phyloP scores from a whole-genome alignment of 2,888 invertebrate genomes.

The Ceramica pisi region DNA sequence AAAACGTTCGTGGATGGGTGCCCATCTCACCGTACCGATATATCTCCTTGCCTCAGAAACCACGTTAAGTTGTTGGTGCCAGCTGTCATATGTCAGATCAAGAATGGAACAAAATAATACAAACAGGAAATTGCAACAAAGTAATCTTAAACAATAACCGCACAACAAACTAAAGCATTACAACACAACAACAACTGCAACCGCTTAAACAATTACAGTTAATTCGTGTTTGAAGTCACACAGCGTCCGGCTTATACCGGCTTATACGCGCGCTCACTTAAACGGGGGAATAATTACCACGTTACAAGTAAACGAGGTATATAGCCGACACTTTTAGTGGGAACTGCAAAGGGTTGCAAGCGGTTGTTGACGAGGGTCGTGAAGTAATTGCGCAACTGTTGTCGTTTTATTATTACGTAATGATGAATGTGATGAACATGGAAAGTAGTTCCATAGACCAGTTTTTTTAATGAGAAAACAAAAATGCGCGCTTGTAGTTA shows the following conservation, averaged over 20 bases:
- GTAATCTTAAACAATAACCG: conserved; percentile 5
- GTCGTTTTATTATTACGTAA: conserved; percentile 54
- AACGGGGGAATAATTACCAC: conserved; percentile 58
- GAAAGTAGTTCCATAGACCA: background rate
- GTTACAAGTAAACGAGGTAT: conserved; percentile 48
- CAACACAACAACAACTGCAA: conserved; percentile 53
- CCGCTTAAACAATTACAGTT: conserved; percentile 63
- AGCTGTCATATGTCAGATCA: background rate
- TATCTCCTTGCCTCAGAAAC: no score
- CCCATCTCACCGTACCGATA: no score
- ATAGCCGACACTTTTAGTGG: conserved; percentile 45
- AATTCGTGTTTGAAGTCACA: conserved; percentile 63
- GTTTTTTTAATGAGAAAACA: background rate
- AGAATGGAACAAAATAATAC: background rate
- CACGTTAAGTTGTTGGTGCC: no score
- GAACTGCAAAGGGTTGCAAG: conserved; percentile 50
- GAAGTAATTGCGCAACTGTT: conserved; percentile 52
- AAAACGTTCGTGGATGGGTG: no score
- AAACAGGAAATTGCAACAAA: background rate
- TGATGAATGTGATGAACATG: conserved; percentile 43
- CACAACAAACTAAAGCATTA: conserved; percentile 37
- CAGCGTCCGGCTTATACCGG: conserved; percentile 48
- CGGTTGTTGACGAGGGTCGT: conserved; percentile 51
- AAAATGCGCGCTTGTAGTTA: no score
- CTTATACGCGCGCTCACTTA: conserved; percentile 56